Evolutionary conservation across 1,140 invertebrate genomes (phyloP).

Genomic region (Temnothorax longispinosus): DNA sequence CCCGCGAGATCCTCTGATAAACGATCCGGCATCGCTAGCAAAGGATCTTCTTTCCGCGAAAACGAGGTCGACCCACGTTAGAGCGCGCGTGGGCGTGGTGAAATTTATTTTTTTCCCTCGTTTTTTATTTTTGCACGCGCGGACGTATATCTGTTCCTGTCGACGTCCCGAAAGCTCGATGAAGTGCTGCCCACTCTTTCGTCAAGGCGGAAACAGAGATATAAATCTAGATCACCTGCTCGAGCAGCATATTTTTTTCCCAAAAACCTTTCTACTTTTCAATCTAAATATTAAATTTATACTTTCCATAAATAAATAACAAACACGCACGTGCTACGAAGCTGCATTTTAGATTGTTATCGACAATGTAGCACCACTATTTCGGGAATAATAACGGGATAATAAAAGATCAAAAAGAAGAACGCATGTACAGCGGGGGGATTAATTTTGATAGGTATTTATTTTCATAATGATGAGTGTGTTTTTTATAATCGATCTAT

Average conservation of each 20-base stretch:
- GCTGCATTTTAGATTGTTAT: not conserved
- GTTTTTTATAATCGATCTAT: constrained; percentile 86
- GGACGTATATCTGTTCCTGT: constrained; percentile 43
- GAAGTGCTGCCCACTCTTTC: constrained; percentile 21
- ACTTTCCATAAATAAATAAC: not conserved
- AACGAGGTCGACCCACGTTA: constrained; percentile 70
- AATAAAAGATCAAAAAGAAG: not conserved
- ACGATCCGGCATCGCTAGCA: constrained; percentile 82
- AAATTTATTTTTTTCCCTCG: constrained; percentile 43
- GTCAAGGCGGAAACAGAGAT: constrained; percentile 19
- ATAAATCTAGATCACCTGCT: constrained; percentile 9
- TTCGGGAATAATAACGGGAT: not conserved
- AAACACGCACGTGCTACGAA: not conserved
- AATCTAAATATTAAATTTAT: not conserved
- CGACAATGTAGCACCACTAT: too few species aligned
- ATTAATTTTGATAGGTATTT: constrained; percentile 84
- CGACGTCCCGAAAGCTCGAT: constrained; percentile 1
- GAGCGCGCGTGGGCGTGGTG: constrained; percentile 78
- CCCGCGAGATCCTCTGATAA: constrained; percentile 81
- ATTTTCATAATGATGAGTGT: constrained; percentile 85
- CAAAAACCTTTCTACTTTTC: not conserved
- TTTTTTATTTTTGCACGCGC: constrained; percentile 68
- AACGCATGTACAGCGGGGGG: not conserved
- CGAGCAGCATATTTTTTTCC: not conserved
- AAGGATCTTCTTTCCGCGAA: constrained; percentile 78